phyloP scores from a whole-genome alignment of 2,888 invertebrate genomes.

The Nipponacmea schrenckii region DNA sequence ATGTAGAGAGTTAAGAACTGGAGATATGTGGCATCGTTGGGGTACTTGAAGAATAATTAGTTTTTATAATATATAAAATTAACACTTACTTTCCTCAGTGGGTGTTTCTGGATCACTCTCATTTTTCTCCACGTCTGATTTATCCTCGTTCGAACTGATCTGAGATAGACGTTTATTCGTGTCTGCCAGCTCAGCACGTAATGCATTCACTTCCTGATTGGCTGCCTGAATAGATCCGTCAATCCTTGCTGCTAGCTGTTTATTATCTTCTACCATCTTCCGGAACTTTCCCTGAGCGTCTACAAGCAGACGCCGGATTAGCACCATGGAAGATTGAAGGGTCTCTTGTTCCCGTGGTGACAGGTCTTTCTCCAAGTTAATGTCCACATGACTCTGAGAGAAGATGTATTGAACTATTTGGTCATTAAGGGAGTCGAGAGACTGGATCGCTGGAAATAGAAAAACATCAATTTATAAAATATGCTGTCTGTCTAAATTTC shows the following conservation, averaged over 20 bases:
- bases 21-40: too few relatives aligned
- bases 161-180: constrained; percentile 69
- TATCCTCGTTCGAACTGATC: constrained; percentile 33
- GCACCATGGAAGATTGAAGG: constrained; percentile 82
- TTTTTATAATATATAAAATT: too few relatives aligned
- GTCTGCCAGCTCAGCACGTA: constrained; percentile 72
- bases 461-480: constrained; percentile 13
- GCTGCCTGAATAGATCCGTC: constrained; percentile 61
- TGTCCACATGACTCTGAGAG: constrained; percentile 50
- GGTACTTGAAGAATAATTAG: too few relatives aligned
- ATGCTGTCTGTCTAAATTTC: too few relatives aligned
- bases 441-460: constrained; percentile 68
- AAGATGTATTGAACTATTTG: constrained; percentile 69
- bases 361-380: constrained; percentile 47
- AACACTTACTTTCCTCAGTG: too few relatives aligned
- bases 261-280: constrained; percentile 90
- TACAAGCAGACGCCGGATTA: constrained; percentile 86
- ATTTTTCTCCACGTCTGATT: constrained; percentile 14
- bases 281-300: constrained; percentile 86
- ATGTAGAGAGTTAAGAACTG: too few relatives aligned
- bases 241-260: constrained; percentile 70
- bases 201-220: constrained; percentile 72
- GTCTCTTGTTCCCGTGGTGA: constrained; percentile 70
- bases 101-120: constrained; percentile 7
- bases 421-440: constrained; percentile 69